Evolutionary conservation across 1,140 invertebrate species (phyloP), one percentile per base, ranked within the genome.

Genomic region (Drosophila repletoides): DNA sequence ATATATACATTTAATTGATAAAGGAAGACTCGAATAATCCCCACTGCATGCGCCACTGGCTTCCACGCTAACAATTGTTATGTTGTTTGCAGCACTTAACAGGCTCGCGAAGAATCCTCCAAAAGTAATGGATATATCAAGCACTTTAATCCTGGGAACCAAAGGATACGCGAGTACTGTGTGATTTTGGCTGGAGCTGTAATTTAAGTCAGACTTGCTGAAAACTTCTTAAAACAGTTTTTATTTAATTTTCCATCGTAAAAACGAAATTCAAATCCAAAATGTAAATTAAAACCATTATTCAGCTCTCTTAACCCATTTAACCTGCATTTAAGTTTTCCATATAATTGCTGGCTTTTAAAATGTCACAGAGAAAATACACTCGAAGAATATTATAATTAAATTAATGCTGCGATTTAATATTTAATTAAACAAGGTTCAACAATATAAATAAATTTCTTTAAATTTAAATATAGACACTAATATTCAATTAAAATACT

Each of bases 101-200:
- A 74, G 74, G 74, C 79, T 86, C 79, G 79, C 79, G 61, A 84
- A 84, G 79, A 84, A 84, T 84, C 79, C 79, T 84, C 80, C 74
- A 84, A 84, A 67, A 58, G 74, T 74, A 83, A 83, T 83, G 79
- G 79, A 83, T 83, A 83, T 84, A 84, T 74, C 65, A 66, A 74
- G 70, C 55, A 60, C 51, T 41, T 66, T 38, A 38, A 63, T 60
- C 45, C 69, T 48, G 29, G 40, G 63, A 33, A 45, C 71, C 63
- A 69, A 75, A 75, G 76, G 72, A 80, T 81, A 72, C 72, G 73
- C 43, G 29, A 15, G 41, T 28, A 58, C 43, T 36, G 60, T 48
- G 41, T 34, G 49, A 15, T 10, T 6, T 3, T 15, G 6, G 49
- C 7, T 24, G 40, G 31, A 22, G 34, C 55, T 67, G 56, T 52